Evolutionary conservation across 2,888 invertebrate genomes (phyloP), one percentile per base, ranked within the genome.

Genomic region (Sabellastarte sp.): DNA sequence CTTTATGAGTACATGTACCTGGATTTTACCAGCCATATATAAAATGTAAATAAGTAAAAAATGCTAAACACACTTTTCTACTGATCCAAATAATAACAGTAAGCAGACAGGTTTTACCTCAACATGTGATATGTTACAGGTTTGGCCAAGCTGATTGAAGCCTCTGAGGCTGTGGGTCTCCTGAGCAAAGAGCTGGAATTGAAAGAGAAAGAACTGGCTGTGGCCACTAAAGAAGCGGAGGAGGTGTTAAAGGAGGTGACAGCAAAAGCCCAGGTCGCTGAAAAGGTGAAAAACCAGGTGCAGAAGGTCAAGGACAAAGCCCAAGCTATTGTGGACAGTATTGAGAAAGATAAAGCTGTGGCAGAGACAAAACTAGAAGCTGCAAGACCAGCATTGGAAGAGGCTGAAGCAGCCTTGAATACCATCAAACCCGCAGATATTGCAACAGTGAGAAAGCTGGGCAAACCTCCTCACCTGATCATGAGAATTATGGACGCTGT

Each of bases 151-250:
- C 75, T 84, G 63, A 78, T 83, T 51, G 83, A 84, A 67, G 84
- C 84, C 1, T 76, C 80, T 3, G 76, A 78, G 51, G 78, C 93
- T 73, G 93, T 95, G 0, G 90, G 91, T 71, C 86, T 89, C 59
- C 85, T 95, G 62, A 90, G 90, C 67, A 88, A 90, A 74, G 93
- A 94, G 75, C 85, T 95, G 60, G 90, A 89, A 66, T 85, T 90
- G 41, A 94, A 92, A 92, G 96, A 93, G 72, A 86, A 89, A 72
- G 91, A 93, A 76, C 90, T 95, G 69, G 89, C 88, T 29, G 87
- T 89, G 55, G 93, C 93, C n/a, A 90, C 91, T 24, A 88, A 88
- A 41, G 90, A 90, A 82, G 93, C 94, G 1, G 92, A 93, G 83
- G 88, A 88, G 66, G 83, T 84, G 30, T 74, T 84, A 32, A 80